Conservation (phyloP, 2,888 invertebrate species). For the Limnephilus auricula region DNA sequence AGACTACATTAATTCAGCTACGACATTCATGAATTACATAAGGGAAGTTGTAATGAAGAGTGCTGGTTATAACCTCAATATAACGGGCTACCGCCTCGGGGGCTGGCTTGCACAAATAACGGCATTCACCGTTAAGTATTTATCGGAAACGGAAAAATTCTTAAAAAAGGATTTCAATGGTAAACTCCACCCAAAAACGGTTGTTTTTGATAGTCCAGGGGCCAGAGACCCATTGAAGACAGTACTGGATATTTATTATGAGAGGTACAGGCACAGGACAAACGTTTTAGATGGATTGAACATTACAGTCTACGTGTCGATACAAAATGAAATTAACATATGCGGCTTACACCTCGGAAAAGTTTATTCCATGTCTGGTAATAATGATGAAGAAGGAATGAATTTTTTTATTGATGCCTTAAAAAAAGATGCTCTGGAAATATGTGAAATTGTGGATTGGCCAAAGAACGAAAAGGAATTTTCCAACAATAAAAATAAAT, state of each 20-base stretch:
- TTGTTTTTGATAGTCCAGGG: not conserved
- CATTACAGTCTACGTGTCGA: not conserved
- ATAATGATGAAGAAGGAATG: not conserved
- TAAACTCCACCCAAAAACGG: not conserved
- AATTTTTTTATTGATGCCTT: not conserved
- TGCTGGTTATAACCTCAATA: not conserved
- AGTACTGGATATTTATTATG: not conserved
- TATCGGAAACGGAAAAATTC: not conserved
- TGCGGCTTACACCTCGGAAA: not conserved
- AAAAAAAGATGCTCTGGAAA: not conserved
- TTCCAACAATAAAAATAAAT: not conserved
- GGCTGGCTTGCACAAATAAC: not conserved
- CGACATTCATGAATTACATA: not conserved
- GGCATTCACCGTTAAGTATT: not conserved
- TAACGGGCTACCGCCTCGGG: not conserved
- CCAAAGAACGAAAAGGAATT: not conserved
- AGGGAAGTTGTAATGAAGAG: not conserved
- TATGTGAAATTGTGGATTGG: not conserved
- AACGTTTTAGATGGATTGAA: not conserved
- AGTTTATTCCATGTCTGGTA: not conserved
- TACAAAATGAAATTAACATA: not conserved
- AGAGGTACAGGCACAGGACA: not conserved
- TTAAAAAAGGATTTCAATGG: not conserved
- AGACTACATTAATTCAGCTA: not conserved
- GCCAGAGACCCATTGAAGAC: not conserved